Conservation (phyloP, 2,888 invertebrate species). For the Diaphora mendica region DNA sequence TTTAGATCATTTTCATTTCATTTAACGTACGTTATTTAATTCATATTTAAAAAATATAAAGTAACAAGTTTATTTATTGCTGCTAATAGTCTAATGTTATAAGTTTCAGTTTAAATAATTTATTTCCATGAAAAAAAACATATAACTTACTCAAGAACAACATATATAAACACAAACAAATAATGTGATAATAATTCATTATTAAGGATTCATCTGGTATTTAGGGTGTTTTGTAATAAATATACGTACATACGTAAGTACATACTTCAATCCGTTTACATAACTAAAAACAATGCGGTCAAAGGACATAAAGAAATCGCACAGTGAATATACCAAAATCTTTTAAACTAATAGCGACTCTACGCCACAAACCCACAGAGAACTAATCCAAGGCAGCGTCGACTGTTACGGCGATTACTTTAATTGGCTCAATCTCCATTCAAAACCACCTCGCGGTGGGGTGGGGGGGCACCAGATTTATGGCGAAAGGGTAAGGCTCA, state of each 20-base stretch:
- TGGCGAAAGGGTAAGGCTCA: slow-evolving; percentile 83
- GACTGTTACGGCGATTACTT: slow-evolving; percentile 90
- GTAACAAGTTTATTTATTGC: too few relatives aligned
- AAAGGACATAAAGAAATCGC: neutral
- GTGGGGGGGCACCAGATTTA: slow-evolving; percentile 75
- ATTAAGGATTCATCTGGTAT: neutral
- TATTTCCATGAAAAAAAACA: too few relatives aligned
- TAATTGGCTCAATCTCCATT: slow-evolving; percentile 90
- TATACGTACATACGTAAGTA: too few relatives aligned
- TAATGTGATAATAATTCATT: neutral
- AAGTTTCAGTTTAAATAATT: too few relatives aligned
- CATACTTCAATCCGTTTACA: neutral
- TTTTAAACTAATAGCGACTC: slow-evolving; percentile 53
- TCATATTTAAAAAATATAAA: neutral
- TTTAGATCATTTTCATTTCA: too few relatives aligned
- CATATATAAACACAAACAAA: neutral
- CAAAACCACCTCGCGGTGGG: slow-evolving; percentile 84
- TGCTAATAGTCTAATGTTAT: too few relatives aligned
- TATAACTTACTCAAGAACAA: too few relatives aligned
- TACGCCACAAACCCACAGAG: slow-evolving; percentile 62
- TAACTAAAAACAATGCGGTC: neutral
- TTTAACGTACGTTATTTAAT: too few relatives aligned
- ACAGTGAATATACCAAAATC: neutral
- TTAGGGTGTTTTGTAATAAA: too few relatives aligned
- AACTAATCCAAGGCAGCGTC: slow-evolving; percentile 90